Conservation (phyloP, 2,888 invertebrate species). For the Monoplex corrugatus region DNA sequence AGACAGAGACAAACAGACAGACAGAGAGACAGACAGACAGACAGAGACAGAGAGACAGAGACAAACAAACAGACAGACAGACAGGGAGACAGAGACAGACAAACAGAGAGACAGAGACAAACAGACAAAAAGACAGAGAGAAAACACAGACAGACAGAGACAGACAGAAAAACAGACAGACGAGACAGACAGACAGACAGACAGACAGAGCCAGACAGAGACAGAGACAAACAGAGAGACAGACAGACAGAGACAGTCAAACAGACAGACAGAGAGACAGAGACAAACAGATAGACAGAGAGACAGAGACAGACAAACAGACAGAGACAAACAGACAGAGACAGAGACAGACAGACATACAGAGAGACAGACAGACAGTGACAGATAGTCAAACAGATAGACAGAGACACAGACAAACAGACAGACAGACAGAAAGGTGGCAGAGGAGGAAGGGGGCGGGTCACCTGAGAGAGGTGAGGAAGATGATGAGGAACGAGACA, state of each 20-base stretch:
- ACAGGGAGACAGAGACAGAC: background rate
- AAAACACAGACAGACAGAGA: too few species aligned
- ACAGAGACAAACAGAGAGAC: too few species aligned
- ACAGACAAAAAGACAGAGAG: too few species aligned
- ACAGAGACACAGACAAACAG: background rate
- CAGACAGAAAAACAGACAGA: too few species aligned
- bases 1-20: background rate
- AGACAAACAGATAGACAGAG: background rate
- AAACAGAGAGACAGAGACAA: too few species aligned
- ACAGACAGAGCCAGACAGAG: too few species aligned
- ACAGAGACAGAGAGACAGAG: background rate
- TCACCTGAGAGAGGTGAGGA: constrained; percentile 39
- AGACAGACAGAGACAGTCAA: background rate
- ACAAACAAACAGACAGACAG: background rate
- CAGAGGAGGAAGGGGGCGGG: background rate
- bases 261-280: background rate
- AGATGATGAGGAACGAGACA: constrained; percentile 48
- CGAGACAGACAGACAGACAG: too few species aligned
- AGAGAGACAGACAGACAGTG: too few species aligned
- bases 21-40: background rate
- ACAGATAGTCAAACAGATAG: background rate
- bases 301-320: background rate
- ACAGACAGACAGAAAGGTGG: background rate
- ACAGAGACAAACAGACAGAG: background rate
- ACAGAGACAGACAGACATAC: background rate